These are phyloP conservation scores for Alethe diademata DNA, from an alignment of 2,113 vertebrate genomes.

Conservation along the genomic window DNA sequence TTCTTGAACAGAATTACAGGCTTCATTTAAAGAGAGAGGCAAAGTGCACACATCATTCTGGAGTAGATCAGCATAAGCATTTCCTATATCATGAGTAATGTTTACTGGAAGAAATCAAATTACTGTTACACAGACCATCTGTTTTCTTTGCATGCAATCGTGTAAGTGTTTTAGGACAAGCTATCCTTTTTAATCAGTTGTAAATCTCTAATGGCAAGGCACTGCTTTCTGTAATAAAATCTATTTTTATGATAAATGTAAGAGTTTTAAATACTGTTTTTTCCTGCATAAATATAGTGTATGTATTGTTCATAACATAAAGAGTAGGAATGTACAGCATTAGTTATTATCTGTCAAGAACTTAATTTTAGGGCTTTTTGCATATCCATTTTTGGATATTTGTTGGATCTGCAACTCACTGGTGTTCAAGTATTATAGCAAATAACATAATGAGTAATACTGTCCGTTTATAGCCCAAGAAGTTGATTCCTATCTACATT, in stretches of 20 bases:
- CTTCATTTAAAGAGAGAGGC: constrained; percentile 47
- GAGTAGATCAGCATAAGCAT: constrained; percentile 52
- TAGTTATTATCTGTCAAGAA: constrained; percentile 5
- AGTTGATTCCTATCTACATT: neutral
- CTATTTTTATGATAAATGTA: constrained; percentile 36
- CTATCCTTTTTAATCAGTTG: constrained; percentile 62
- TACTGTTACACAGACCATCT: constrained; percentile 64
- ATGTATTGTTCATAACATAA: constrained; percentile 9
- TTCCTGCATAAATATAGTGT: neutral
- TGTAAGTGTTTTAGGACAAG: constrained; percentile 65
- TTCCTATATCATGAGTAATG: constrained; percentile 66
- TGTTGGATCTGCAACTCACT: neutral
- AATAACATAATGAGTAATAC: neutral
- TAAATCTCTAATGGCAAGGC: constrained; percentile 36
- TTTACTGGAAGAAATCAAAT: constrained; percentile 70
- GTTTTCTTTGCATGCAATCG: constrained; percentile 67
- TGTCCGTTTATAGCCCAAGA: neutral
- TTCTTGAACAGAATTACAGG: constrained; percentile 51
- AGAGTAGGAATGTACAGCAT: neutral
- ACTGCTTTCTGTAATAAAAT: constrained; percentile 48
- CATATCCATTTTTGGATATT: neutral
- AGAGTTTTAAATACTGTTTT: constrained; percentile 42
- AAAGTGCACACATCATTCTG: constrained; percentile 33
- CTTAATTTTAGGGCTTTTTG: constrained; percentile 11
- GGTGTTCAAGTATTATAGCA: neutral